Base-by-base conservation (phyloP, 1,140 invertebrate genomes). In the Tribolium madens region DNA sequence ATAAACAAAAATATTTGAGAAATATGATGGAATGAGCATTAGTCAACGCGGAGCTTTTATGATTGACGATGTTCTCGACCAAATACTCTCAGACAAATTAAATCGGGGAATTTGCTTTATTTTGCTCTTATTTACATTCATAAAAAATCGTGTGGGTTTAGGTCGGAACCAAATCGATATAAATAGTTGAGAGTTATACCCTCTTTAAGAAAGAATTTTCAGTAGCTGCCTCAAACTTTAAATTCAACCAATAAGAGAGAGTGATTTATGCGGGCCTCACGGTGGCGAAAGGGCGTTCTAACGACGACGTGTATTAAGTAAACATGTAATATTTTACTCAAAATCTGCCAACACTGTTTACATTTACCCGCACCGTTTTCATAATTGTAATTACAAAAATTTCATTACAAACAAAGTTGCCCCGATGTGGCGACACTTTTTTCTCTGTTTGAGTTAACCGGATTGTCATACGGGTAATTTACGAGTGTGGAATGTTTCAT, bases 1-100 rank as follows among this genome's bases (percentile, higher is more conserved):
- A 64, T 64, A 64, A 64, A 64, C 57, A 26, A 64, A 57, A 64
- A 64, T 64, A 64, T 64, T 64, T 26, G 57, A 64, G 57, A 33
- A 64, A 64, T 64, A 64, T 64, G 57, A 64, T 64, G 57, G 57
- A 64, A 26, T 18, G 21, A 26, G 57, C 57, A 64, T 26, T 64
- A 14, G 2, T 57, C n/a, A 18, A n/a, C 57, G 57, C 15, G 21
- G 26, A 60, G 53, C n/a, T 64, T 33, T 64, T 33, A 64, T 64
- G 57, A 64, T 64, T 64, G 57, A 64, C 57, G 57, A 64, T 26
- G 26, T 31, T 10, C 57, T 31, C 57, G 18, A n/a, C 57, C 21
- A 64, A 64, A 64, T 64, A 64, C 57, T 64, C 31, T 64, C 57
- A 33, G 26, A 21, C n/a, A 64, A 64, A 64, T 64, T 64, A 64